Base-by-base conservation (phyloP, 2,113 vertebrate genomes). In the Donacobius atricapilla region DNA sequence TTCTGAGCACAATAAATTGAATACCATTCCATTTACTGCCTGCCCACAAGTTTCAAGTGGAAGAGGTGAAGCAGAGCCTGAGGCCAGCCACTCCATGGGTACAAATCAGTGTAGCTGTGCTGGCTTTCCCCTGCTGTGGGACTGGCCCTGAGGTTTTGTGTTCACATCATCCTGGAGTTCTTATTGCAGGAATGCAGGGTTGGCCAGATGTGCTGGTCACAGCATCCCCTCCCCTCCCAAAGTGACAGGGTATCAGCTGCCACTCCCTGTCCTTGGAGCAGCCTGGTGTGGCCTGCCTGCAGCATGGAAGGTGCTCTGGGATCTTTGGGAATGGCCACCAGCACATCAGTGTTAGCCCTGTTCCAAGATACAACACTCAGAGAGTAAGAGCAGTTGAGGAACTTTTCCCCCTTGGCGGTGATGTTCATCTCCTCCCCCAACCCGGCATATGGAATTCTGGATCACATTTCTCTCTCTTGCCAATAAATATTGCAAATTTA, bases 401-500 rank as follows among this genome's bases (percentile, higher is more conserved):
- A 83, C 60, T 68, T 94, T 94, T 89, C 31, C 50, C 53, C 37
- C 33, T 93, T 95, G 83, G 88, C 96, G 89, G 48, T 90, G 80
- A 90, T 93, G 96, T 95, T 95, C 92, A 84, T 96, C 93, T 97
- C 93, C 92, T 94, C 96, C 96, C 96, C 95, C 96, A 84, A 0
- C 83, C 31, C 80, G 48, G 93, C 95, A 96, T 93, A 95, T 96
- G 96, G 95, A 95, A 92, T 97, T 96, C 83, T 93, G 94, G 95
- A 88, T 95, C 95, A 96, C 92, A 65, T 97, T 97, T 97, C 97
- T 94, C 85, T 96, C 90, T 95, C 97, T 97, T 97, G 95, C 93
- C 95, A 97, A 97, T 98, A 98, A 98, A 98, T 97, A 97, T 97
- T 98, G 86, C 97, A 97, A 95, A 87, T 94, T 97, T 97, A 94